A percentile compares a stretch with the other conserved stretches of the same genome.
Evolutionary conservation across 2,797 vertebrate genomes (phyloP).

Genomic region (Melanotaenia parkinsoni): DNA sequence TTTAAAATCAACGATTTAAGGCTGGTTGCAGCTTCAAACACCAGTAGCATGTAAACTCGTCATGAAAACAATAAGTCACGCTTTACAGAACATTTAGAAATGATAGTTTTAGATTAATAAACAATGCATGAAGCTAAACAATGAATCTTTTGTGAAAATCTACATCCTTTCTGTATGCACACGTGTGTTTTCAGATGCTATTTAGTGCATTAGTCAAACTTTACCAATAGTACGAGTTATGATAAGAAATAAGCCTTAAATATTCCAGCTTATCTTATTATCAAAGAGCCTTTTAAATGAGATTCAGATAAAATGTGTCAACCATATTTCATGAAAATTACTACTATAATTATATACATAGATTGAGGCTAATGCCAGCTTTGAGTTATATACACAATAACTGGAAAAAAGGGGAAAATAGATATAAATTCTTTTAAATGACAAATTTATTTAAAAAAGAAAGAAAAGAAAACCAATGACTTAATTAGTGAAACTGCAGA

Average conservation of each 20-base stretch:
- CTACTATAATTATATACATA: no score
- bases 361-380: no score
- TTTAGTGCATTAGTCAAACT: no score
- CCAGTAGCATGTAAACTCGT: neutral
- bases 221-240: no score
- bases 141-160: neutral
- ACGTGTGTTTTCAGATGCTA: neutral
- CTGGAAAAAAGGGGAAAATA: neutral
- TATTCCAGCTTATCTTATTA: neutral
- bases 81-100: neutral
- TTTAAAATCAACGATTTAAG: no score
- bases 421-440: neutral
- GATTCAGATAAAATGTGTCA: neutral
- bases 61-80: neutral
- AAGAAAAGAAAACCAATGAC: neutral
- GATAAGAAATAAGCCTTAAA: no score
- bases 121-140: neutral
- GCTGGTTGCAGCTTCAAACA: neutral
- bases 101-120: neutral
- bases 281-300: neutral
- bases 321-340: no score
- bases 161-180: neutral
- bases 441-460: neutral
- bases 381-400: no score
- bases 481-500: neutral